Conservation (phyloP, 53 echinoderm and acorn worm species). For the Glandiceps talaboti region DNA sequence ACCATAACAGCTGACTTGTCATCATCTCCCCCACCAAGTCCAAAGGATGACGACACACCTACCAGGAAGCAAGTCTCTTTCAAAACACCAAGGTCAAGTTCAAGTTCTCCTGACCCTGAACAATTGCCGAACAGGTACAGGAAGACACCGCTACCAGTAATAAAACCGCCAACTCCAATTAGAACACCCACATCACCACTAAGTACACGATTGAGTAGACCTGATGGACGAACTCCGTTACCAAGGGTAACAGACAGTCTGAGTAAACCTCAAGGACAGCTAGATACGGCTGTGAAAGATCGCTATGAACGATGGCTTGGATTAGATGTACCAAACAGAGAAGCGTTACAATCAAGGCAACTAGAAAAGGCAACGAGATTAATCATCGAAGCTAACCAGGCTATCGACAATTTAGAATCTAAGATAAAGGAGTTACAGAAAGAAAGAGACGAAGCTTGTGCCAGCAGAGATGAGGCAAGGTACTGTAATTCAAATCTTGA, state of each 20-base stretch:
- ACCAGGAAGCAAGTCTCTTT: not conserved
- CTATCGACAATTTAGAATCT: conserved; percentile 42
- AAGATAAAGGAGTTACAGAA: conserved; percentile 63
- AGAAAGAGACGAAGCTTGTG: not conserved
- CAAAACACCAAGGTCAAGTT: not conserved
- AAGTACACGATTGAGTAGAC: not conserved
- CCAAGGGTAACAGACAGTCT: not conserved
- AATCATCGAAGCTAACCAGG: conserved; percentile 15
- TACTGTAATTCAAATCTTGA: not conserved
- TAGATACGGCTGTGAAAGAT: not conserved
- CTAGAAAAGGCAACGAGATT: not conserved
- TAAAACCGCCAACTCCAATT: not conserved
- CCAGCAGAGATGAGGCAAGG: not conserved
- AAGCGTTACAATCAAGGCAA: not conserved
- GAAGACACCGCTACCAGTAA: not conserved
- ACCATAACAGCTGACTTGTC: not conserved
- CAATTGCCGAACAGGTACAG: not conserved
- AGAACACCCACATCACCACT: not conserved
- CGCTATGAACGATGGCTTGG: not conserved
- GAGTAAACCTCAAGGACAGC: not conserved
- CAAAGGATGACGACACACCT: not conserved
- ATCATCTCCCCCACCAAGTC: not conserved
- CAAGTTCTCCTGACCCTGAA: not conserved
- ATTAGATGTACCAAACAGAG: not conserved
- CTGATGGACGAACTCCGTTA: not conserved